These are phyloP conservation scores for Ecliptopera silaceata DNA, from an alignment of 2,888 invertebrate genomes.

Conservation along the genomic window DNA sequence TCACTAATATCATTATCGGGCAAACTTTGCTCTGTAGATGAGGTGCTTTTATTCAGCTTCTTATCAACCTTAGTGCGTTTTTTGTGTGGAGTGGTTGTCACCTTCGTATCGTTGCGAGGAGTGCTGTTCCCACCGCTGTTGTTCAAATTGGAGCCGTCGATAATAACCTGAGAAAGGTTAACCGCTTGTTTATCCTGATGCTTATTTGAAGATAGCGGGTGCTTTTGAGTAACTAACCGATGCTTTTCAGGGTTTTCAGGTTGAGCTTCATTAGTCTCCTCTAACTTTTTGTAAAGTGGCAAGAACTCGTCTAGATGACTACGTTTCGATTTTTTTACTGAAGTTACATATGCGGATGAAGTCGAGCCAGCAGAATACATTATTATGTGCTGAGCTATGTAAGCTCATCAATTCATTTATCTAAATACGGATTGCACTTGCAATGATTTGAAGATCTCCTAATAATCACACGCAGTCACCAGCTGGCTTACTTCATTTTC, in stretches of 20 bases:
- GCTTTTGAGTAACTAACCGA: conserved; percentile 33
- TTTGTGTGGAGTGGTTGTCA: conserved; percentile 53
- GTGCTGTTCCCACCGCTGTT: conserved; percentile 33
- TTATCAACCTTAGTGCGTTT: conserved; percentile 21
- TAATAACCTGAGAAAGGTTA: conserved; percentile 48
- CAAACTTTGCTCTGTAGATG: conserved; percentile 36
- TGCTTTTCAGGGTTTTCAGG: not conserved
- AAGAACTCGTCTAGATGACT: conserved; percentile 61
- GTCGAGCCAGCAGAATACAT: conserved; percentile 8
- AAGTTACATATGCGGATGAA: conserved; percentile 17
- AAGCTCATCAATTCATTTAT: not conserved
- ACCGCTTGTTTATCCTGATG: conserved; percentile 47
- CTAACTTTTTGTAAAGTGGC: conserved; percentile 57
- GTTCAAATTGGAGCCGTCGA: conserved; percentile 47
- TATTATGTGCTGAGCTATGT: not conserved
- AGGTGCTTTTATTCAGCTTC: conserved; percentile 59
- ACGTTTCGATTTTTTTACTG: conserved; percentile 38
- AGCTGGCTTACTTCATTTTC: not conserved
- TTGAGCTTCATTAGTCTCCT: conserved; percentile 37
- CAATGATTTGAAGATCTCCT: not conserved
- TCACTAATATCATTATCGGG: conserved; percentile 39
- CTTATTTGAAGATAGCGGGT: conserved; percentile 46
- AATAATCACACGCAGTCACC: not conserved
- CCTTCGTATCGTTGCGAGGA: conserved; percentile 38
- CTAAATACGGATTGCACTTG: not conserved